Percentiles rank a stretch among this genome's conserved stretches.
These are phyloP conservation scores for Forpus xanthops DNA, from an alignment of 2,797 vertebrate genomes.

Conservation along the genomic window DNA sequence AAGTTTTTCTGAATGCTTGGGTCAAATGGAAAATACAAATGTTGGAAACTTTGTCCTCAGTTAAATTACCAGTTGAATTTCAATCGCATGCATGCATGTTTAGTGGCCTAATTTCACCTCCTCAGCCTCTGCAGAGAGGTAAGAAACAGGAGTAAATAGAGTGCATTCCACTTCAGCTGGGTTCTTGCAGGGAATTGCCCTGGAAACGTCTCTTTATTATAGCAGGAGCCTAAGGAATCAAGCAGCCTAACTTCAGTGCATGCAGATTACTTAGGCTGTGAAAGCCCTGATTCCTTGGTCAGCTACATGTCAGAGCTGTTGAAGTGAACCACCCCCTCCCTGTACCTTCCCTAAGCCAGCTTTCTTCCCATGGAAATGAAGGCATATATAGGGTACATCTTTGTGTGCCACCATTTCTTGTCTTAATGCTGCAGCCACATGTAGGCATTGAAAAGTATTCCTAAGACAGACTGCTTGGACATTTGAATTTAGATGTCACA, in stretches of 20 bases:
- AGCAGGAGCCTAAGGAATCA: not conserved
- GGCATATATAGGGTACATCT: fast-evolving
- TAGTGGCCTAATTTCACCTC: not conserved
- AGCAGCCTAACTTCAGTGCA: not conserved
- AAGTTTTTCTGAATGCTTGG: not conserved
- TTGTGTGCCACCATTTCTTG: not conserved
- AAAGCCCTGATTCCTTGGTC: not conserved
- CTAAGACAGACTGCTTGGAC: not conserved
- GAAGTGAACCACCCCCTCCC: not conserved
- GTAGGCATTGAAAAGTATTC: not conserved
- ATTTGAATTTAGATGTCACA: not conserved
- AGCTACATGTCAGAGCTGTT: not conserved
- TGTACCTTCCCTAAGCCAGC: not conserved
- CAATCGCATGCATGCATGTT: not conserved
- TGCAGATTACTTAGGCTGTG: not conserved
- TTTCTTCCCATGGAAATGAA: not conserved
- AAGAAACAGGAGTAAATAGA: not conserved
- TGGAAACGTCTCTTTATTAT: not conserved
- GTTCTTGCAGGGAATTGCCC: not conserved
- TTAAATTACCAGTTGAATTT: not conserved
- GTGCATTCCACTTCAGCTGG: not conserved
- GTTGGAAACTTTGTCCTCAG: not conserved
- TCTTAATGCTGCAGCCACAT: not conserved
- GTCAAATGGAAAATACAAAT: not conserved
- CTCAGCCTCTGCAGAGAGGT: not conserved